Evolutionary conservation across 2,113 vertebrate species (phyloP).

Genomic region (Panthera uncia): DNA sequence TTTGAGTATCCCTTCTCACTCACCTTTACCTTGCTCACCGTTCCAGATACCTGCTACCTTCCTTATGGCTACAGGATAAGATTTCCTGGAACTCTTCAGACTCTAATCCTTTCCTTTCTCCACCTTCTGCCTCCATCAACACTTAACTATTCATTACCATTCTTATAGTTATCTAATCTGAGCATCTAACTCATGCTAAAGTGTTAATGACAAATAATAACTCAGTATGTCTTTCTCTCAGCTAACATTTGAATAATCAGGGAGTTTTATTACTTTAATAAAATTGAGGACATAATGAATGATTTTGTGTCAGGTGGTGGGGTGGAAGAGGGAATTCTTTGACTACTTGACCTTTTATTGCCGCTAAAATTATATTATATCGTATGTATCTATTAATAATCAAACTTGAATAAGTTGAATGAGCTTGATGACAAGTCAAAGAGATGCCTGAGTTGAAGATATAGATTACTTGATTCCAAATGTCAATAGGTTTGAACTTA

Average conservation of each 20-base stretch:
- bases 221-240: background rate
- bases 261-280: background rate
- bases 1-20: background rate
- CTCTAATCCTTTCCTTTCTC: background rate
- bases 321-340: background rate
- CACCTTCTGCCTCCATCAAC: background rate
- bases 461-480: background rate
- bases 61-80: background rate
- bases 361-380: background rate
- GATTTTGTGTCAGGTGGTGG: background rate
- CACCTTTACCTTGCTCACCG: background rate
- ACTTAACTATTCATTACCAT: background rate
- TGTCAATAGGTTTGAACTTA: background rate
- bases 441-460: background rate
- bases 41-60: background rate
- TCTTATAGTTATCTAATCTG: background rate
- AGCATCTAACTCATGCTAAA: conserved; percentile 10
- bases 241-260: conserved; percentile 18
- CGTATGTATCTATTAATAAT: background rate
- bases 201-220: background rate
- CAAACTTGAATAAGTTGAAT: conserved; percentile 3
- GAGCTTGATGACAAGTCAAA: background rate
- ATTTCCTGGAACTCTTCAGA: background rate
- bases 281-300: background rate
- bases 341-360: background rate